These are phyloP conservation scores for Trichopria drosophilae DNA, from an alignment of 2,888 invertebrate genomes.

Conservation along the genomic window DNA sequence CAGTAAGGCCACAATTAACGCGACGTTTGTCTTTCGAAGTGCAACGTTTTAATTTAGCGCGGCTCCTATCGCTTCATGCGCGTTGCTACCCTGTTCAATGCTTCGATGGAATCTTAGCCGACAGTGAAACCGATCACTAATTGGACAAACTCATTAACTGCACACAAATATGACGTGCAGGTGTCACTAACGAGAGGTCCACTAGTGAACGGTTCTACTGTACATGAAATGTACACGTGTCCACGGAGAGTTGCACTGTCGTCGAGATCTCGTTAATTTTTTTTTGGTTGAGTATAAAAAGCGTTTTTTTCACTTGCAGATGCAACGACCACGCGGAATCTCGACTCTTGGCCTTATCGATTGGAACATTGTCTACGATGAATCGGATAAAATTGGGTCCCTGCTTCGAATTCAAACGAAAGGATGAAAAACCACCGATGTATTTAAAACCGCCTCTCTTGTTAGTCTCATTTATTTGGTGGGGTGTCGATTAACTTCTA, in stretches of 20 bases:
- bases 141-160: too few species aligned
- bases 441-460: background rate
- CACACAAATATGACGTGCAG: too few species aligned
- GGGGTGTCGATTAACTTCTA: background rate
- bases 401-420: too few species aligned
- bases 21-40: constrained; percentile 23
- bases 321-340: constrained; percentile 6
- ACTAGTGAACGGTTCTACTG: too few species aligned
- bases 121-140: too few species aligned
- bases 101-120: too few species aligned
- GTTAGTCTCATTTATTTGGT: background rate
- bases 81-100: too few species aligned
- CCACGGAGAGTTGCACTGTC: background rate
- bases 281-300: too few species aligned
- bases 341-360: constrained; percentile 26
- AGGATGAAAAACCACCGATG: constrained; percentile 29
- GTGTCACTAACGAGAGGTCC: too few species aligned
- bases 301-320: constrained; percentile 18
- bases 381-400: constrained; percentile 40
- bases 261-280: constrained; percentile 13
- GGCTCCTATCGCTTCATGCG: too few species aligned
- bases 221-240: too few species aligned
- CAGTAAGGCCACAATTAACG: constrained; percentile 38
- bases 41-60: constrained; percentile 24
- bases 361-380: constrained; percentile 35